Conservation (phyloP, 2,797 vertebrate genomes). For the Spheniscus humboldti region DNA sequence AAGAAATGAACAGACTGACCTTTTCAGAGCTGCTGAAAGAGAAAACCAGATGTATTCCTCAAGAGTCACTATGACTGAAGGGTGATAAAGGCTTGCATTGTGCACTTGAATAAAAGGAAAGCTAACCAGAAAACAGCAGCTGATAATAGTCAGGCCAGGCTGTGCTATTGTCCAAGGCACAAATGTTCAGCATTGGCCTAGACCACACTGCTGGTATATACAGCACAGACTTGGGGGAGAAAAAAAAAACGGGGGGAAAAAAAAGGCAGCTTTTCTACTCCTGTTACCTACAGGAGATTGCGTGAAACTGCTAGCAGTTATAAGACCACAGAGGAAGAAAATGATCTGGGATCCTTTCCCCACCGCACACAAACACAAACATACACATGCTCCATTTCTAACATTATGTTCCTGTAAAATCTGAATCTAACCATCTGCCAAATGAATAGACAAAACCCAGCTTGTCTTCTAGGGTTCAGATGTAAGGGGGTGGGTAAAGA, state of each 20-base stretch:
- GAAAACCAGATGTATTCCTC: slow-evolving; percentile 85
- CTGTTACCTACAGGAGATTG: slow-evolving; percentile 61
- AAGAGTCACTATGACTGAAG: slow-evolving; percentile 84
- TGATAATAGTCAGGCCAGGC: slow-evolving; percentile 81
- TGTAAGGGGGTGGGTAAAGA: slow-evolving; percentile 41
- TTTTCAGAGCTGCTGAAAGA: slow-evolving; percentile 82
- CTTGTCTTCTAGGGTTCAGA: slow-evolving; percentile 53
- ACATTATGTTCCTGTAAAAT: slow-evolving; percentile 44
- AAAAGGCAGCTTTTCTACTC: slow-evolving; percentile 26
- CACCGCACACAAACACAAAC: slow-evolving; percentile 21
- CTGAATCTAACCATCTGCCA: slow-evolving; percentile 58
- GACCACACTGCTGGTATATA: slow-evolving; percentile 79
- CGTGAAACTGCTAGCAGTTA: slow-evolving; percentile 68
- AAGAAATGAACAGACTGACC: slow-evolving; percentile 85
- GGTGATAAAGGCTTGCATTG: slow-evolving; percentile 80
- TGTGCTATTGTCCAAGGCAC: slow-evolving; percentile 80
- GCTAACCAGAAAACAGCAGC: slow-evolving; percentile 83
- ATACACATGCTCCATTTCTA: slow-evolving; percentile 28
- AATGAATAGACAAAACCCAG: slow-evolving; percentile 52
- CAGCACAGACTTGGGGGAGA: slow-evolving; percentile 56
- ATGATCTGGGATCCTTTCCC: slow-evolving; percentile 19
- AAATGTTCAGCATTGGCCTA: slow-evolving; percentile 80
- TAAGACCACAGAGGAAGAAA: slow-evolving; percentile 49
- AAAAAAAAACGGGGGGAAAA: neutral
- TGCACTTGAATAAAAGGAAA: slow-evolving; percentile 80